Evolutionary conservation across 2,797 vertebrate genomes (phyloP), one percentile per base, ranked within the genome.

Genomic region (Benthosema pterotum): DNA sequence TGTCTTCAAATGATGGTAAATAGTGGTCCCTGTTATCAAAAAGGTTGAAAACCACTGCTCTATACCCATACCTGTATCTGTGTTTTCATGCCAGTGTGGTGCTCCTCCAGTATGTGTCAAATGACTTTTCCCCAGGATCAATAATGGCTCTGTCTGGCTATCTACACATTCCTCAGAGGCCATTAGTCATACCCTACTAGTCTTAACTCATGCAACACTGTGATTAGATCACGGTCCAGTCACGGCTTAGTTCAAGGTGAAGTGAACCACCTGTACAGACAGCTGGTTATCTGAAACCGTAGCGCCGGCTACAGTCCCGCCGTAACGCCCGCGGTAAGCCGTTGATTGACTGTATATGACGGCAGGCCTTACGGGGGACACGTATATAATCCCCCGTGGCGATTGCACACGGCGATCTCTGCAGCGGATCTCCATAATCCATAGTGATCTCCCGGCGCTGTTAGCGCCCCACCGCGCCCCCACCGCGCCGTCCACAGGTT

Each of bases 401-500:
- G n/a, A 67, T 57, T 58, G 53, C 25, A 25, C n/a, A 13, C 18
- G 47, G 42, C 45, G 57, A 57, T 66, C 17, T 17, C 38, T 12
- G 8, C 8, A 46, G 42, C 6, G 32, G 42, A 43, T 57, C 60
- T 51, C 57, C 14, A 45, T 68, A 16, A 75, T 79, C 55, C 64
- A 11, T 11, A 60, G 56, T 0, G 38, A 65, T 48, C 42, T 54
- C 65, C 46, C 25, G 14, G 43, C 1, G 38, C 22, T 3, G 11
- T 47, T 2, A 9, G 38, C 64, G 53, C 59, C 57, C 52, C 60
- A 18, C 69, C 4, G 62, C 65, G 67, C 50, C 59, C 57, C 52
- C 60, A 18, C 69, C 4, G 62, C 65, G 67, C 50, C 56, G 58
- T 65, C 67, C 25, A 1, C 56, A 65, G 76, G 75, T 75, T 74